phyloP scores from a whole-genome alignment of 2,113 vertebrate species.

The Myodes glareolus region DNA sequence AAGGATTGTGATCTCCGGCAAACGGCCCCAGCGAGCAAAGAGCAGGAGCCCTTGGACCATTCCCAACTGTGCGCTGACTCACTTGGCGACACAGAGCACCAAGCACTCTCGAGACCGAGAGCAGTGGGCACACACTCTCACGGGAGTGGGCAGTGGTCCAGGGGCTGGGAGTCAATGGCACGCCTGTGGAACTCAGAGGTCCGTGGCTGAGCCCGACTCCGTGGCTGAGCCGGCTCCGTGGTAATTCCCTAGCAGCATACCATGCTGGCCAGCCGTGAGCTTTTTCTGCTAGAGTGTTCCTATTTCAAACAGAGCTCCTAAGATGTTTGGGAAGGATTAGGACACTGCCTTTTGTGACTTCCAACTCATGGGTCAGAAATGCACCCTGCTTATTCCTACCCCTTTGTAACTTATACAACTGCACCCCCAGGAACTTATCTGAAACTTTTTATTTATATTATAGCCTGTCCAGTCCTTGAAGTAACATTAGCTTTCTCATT shows the following conservation, averaged over 20 bases:
- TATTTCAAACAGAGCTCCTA: background rate
- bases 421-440: slow-evolving; percentile 57
- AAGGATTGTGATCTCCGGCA: slow-evolving; percentile 65
- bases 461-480: background rate
- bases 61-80: slow-evolving; percentile 71
- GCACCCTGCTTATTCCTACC: background rate
- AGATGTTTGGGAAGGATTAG: background rate
- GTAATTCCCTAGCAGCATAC: background rate
- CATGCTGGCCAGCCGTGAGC: background rate
- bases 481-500: background rate
- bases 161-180: background rate
- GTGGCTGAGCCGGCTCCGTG: background rate
- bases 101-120: background rate
- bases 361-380: slow-evolving; percentile 58
- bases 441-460: slow-evolving; percentile 51
- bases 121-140: background rate
- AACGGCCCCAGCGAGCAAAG: background rate
- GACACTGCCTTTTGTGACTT: background rate
- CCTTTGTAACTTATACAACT: slow-evolving; percentile 32
- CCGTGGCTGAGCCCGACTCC: background rate
- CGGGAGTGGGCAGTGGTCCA: background rate
- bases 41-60: slow-evolving; percentile 57
- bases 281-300: background rate
- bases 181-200: background rate
- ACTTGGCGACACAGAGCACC: slow-evolving; percentile 53